Conservation (phyloP, 2,797 vertebrate species). For the Fistularia commersonii region DNA sequence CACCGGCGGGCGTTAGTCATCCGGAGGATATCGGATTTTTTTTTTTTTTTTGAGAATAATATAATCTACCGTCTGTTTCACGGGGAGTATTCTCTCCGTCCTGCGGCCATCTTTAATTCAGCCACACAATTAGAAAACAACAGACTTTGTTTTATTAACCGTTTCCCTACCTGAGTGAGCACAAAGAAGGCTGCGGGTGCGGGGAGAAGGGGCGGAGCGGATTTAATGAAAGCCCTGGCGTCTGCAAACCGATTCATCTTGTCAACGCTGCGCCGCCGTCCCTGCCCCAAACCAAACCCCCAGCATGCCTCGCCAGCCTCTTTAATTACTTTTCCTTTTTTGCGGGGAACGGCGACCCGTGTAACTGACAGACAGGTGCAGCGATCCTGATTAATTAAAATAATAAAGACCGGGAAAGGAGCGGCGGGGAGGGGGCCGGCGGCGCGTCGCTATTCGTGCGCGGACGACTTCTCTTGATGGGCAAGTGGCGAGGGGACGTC, state of each 20-base stretch:
- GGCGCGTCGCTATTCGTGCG: no score
- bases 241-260: slow-evolving; percentile 72
- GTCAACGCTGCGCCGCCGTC: slow-evolving; percentile 56
- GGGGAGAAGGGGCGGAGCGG: slow-evolving; percentile 25
- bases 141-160: slow-evolving; percentile 52
- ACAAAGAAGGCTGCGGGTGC: slow-evolving; percentile 64
- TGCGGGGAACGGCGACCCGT: slow-evolving; percentile 48
- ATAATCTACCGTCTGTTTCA: slow-evolving; percentile 29
- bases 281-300: slow-evolving; percentile 69
- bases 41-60: slow-evolving; percentile 31
- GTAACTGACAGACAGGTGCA: slow-evolving; percentile 74
- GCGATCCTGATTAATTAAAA: slow-evolving; percentile 78
- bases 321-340: slow-evolving; percentile 73
- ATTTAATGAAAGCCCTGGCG: slow-evolving; percentile 72
- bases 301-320: slow-evolving; percentile 67
- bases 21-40: no score
- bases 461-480: slow-evolving; percentile 54
- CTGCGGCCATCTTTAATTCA: slow-evolving; percentile 59
- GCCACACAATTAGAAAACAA: slow-evolving; percentile 55
- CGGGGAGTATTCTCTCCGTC: slow-evolving; percentile 35
- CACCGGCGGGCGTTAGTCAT: no score
- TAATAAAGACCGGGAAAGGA: slow-evolving; percentile 60
- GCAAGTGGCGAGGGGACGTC: slow-evolving; percentile 46
- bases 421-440: no score
- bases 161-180: slow-evolving; percentile 53